These are phyloP conservation scores for Fregata magnificens DNA, from an alignment of 2,113 vertebrate species.

Conservation along the genomic window DNA sequence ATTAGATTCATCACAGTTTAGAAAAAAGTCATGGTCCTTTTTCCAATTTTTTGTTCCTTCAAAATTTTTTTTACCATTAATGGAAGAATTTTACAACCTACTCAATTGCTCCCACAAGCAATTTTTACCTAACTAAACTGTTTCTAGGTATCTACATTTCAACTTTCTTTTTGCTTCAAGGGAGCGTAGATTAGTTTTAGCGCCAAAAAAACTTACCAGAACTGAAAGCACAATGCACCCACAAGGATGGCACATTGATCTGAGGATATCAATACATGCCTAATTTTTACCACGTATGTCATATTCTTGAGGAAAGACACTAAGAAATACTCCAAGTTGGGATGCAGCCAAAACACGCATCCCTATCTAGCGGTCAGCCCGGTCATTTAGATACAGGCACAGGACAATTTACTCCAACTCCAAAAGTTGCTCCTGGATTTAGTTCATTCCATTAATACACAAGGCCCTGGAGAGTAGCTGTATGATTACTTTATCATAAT, in stretches of 20 bases:
- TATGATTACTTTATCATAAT: not conserved
- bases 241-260: not conserved
- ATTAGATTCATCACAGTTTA: not conserved
- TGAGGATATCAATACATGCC: not conserved
- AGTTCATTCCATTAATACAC: not conserved
- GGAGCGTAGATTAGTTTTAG: not conserved
- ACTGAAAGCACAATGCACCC: not conserved
- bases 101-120: not conserved
- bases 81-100: not conserved
- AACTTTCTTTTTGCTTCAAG: not conserved
- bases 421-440: not conserved
- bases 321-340: not conserved
- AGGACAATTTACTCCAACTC: not conserved
- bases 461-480: not conserved
- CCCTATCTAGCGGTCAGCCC: fast-evolving
- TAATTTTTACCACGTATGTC: not conserved
- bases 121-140: not conserved
- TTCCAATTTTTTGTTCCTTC: not conserved
- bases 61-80: not conserved
- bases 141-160: not conserved
- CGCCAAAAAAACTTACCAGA: not conserved
- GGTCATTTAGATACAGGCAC: not conserved
- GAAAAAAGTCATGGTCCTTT: not conserved
- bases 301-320: not conserved
- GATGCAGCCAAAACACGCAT: not conserved